phyloP scores from a whole-genome alignment of 2,888 invertebrate genomes.

The Amphiduros pacificus region DNA sequence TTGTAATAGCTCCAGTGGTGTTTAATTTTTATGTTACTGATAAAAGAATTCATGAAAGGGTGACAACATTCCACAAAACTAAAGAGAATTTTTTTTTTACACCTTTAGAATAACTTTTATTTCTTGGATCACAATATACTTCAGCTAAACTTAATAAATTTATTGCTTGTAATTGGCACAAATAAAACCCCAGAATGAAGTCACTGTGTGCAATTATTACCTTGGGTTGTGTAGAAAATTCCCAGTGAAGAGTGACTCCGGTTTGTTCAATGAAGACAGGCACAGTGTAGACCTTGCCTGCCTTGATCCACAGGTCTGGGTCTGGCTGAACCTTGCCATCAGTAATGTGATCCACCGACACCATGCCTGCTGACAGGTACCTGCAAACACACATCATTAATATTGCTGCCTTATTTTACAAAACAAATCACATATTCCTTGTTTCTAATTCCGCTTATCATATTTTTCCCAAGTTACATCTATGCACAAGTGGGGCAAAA shows the following conservation, averaged over 20 bases:
- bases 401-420: not conserved
- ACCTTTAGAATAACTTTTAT: too few relatives aligned
- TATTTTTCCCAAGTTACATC: too few relatives aligned
- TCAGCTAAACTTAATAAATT: not conserved
- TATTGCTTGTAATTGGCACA: not conserved
- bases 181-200: too few relatives aligned
- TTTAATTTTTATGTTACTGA: too few relatives aligned
- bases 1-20: too few relatives aligned
- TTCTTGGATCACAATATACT: not conserved
- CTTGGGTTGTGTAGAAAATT: slow-evolving; percentile 57
- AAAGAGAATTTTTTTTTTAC: too few relatives aligned
- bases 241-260: slow-evolving; percentile 52
- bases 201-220: too few relatives aligned
- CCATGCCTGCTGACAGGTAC: not conserved
- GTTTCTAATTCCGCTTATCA: not conserved
- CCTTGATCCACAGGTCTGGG: slow-evolving; percentile 48
- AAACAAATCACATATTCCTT: not conserved
- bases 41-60: too few relatives aligned
- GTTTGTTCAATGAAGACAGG: slow-evolving; percentile 45
- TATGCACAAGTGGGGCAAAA: too few relatives aligned
- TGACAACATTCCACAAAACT: too few relatives aligned
- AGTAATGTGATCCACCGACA: slow-evolving; percentile 11
- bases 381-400: too few relatives aligned
- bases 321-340: not conserved
- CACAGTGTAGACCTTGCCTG: slow-evolving; percentile 51